These are phyloP conservation scores for Mormyrus hasselquistii DNA, from an alignment of 2,797 vertebrate species.

Conservation along the genomic window DNA sequence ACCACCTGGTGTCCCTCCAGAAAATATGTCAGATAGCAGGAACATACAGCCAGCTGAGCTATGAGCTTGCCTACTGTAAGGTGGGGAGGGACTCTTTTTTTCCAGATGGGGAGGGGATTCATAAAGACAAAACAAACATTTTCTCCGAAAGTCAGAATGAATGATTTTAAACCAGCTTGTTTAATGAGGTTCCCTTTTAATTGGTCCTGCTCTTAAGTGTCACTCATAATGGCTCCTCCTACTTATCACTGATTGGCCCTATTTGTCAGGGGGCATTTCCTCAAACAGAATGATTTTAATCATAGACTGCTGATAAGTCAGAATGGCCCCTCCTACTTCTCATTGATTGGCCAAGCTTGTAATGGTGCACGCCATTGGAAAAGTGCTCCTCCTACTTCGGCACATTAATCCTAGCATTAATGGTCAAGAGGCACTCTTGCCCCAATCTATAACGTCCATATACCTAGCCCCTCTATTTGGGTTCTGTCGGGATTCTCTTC, in stretches of 20 bases:
- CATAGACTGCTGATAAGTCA: not conserved
- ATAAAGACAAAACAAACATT: not conserved
- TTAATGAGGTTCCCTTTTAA: slow-evolving; percentile 2
- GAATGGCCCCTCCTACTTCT: slow-evolving; percentile 1
- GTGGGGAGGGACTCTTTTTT: not conserved
- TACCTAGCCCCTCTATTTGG: not conserved
- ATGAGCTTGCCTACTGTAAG: not conserved
- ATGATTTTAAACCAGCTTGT: not conserved
- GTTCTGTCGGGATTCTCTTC: not conserved
- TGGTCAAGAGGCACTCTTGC: not conserved
- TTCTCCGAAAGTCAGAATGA: not conserved
- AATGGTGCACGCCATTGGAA: not conserved
- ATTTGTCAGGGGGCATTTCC: not conserved
- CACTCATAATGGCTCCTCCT: not conserved
- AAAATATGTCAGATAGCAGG: not conserved
- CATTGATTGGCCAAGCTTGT: not conserved
- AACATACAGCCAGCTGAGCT: not conserved
- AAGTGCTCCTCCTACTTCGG: not conserved
- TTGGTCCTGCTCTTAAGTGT: not conserved
- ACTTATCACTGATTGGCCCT: not conserved
- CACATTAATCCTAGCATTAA: not conserved
- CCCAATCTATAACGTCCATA: not conserved
- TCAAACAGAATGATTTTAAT: not conserved
- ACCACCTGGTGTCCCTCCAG: not conserved
- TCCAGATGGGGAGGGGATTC: not conserved